Evolutionary conservation across 2,113 vertebrate species (phyloP).

Genomic region (Turnix velox): DNA sequence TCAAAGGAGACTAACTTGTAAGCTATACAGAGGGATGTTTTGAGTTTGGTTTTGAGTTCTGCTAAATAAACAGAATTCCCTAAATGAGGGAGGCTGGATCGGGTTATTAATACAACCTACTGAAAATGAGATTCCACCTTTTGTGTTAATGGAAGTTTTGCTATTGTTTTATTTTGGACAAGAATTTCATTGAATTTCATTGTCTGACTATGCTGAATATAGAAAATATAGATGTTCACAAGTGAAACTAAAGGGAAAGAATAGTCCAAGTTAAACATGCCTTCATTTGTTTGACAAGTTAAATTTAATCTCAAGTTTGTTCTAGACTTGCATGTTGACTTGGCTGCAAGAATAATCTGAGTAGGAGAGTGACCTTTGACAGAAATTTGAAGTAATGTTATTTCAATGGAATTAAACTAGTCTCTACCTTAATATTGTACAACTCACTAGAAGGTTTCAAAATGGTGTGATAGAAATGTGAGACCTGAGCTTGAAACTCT

Average conservation of each 20-base stretch:
- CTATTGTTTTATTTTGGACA: background rate
- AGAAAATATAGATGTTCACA: too few relatives aligned
- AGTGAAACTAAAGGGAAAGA: conserved; percentile 6
- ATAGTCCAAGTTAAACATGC: conserved; percentile 1
- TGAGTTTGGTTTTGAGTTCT: background rate
- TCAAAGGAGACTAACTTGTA: background rate
- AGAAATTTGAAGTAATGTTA: conserved; percentile 24
- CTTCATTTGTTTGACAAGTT: conserved; percentile 1
- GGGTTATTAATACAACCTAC: background rate
- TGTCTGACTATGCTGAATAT: background rate
- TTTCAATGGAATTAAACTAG: background rate
- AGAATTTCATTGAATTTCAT: background rate
- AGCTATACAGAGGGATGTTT: background rate
- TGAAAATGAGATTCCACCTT: background rate
- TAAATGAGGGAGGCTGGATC: background rate
- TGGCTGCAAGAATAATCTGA: background rate
- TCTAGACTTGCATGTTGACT: background rate
- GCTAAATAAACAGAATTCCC: background rate
- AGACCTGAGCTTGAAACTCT: background rate
- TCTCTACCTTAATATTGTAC: background rate
- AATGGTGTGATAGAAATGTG: background rate
- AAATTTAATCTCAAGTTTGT: conserved; percentile 10
- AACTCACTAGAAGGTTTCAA: background rate
- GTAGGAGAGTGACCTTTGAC: background rate
- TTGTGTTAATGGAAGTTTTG: background rate